Base-by-base conservation (phyloP, 2,888 invertebrate species). In the Drosophila emarginata region DNA sequence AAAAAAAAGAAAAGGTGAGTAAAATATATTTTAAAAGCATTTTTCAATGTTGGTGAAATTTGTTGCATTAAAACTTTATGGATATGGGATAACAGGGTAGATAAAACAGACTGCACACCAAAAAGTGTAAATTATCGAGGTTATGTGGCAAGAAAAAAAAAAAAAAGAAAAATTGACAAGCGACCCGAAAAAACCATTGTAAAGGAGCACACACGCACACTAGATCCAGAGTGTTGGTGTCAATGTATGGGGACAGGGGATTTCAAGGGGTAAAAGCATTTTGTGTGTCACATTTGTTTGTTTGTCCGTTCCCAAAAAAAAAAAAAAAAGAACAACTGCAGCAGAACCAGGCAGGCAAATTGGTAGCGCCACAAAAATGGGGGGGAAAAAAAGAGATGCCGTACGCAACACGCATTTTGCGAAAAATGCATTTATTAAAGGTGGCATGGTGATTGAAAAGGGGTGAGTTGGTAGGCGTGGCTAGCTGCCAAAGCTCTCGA, bases 331-430 rank as follows among this genome's bases (percentile, higher is more conserved):
- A n/a, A 36, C 76, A 64, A 32, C 60, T 58, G 37, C 61, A 52
- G 21, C 58, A 57, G 14, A 32, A 58, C 12, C 61, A 57, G 18
- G 54, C 80, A 60, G 72, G 67, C 77, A 87, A 81, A 87, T 81
- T 81, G 81, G 88, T 88, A 82, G 83, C 32, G 39, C 67, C 50
- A 67, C 45, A 62, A 62, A 66, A n/a, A n/a, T n/a, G n/a, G n/a
- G n/a, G n/a, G n/a, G n/a, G n/a, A n/a, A n/a, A n/a, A 28, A 40
- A 40, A 74, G 60, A 36, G 58, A 75, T 21, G 45, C 21, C 18
- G 18, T 87, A 80, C 88, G 82, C 88, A 84, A 83, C 84, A 87
- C 88, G 82, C 82, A 83, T 88, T 67, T 83, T 67, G 74, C 69
- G 63, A 74, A 88, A 88, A 82, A 82, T 88, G 76, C 82, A 88